Base-by-base conservation (phyloP, 2,113 vertebrate genomes). In the Menura novaehollandiae region DNA sequence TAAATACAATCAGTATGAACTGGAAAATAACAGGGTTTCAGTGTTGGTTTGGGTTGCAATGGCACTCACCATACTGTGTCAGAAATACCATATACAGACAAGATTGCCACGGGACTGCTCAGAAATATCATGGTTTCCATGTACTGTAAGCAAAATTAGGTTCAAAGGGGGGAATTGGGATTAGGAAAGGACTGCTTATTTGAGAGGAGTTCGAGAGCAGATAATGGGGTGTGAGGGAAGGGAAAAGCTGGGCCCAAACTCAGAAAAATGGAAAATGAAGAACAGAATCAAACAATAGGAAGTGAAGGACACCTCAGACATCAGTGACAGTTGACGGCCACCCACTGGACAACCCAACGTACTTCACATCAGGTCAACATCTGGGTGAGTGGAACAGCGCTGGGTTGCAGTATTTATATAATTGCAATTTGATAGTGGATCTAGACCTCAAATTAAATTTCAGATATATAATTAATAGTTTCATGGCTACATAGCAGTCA, bases 371-470 rank as follows among this genome's bases (percentile, higher is more conserved):
- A 74, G 35, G 28, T 56, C 51, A 52, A 0, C 14, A 30, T 27
- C 33, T 41, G 6, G 5, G 14, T 3, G 19, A 8, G 3, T 2
- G 2, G 2, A 58, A 76, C 4, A 67, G 5, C 13, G 55, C 11
- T 63, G 13, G 2, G 7, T 43, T 3, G 1, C 15, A n/a, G 6
- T 39, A 30, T 49, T 27, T 35, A 26, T 7, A 41, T 4, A 55
- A 37, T 1, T 44, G 6, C 3, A 27, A 47, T 41, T 37, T 49
- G 46, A 35, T 55, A 60, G 16, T 60, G 14, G 21, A 53, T 51
- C 15, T 51, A 43, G 4, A 62, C 30, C 7, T 51, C 32, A 30
- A 21, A 15, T 46, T 68, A 28, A 3, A 55, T 51, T 72, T 75
- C 76, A 74, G 47, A 58, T 15, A 33, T 67, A 23, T 13, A 46